Conservation (phyloP, 2,797 vertebrate species). For the Acanthiza pusilla region DNA sequence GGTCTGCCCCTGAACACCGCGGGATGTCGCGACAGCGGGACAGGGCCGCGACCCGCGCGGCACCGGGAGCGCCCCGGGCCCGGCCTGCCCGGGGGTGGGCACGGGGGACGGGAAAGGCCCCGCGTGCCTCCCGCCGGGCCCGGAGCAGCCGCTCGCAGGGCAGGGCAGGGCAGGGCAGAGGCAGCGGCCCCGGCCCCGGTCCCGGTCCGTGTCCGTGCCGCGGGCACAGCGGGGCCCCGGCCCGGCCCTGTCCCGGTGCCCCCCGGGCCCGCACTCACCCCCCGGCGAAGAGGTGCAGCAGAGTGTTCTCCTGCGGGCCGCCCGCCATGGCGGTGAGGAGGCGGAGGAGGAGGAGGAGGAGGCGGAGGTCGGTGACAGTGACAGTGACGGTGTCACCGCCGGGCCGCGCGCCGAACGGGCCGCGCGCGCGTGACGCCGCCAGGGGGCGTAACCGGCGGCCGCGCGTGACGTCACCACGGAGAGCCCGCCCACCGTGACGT, state of each 20-base stretch:
- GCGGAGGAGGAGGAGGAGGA: too few relatives aligned
- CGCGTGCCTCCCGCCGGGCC: not conserved
- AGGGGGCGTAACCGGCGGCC: not conserved
- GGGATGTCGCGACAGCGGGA: not conserved
- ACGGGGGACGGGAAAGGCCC: not conserved
- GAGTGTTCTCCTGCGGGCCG: not conserved
- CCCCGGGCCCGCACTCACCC: not conserved
- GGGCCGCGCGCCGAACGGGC: not conserved
- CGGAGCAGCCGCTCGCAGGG: too few relatives aligned
- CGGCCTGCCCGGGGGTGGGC: not conserved
- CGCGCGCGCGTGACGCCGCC: not conserved
- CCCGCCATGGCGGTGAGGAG: not conserved
- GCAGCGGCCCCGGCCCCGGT: too few relatives aligned
- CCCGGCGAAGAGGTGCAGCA: not conserved
- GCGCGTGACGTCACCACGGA: rapidly evolving
- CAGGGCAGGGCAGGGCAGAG: too few relatives aligned
- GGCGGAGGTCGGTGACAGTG: not conserved
- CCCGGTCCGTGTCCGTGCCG: too few relatives aligned
- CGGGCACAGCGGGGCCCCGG: not conserved
- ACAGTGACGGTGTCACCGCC: not conserved
- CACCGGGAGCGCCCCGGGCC: not conserved
- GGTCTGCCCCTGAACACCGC: not conserved
- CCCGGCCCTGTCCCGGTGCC: not conserved
- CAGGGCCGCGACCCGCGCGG: not conserved
- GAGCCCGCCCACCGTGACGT: not conserved